Base-by-base conservation (phyloP, 2,113 vertebrate genomes). In the Myiopsitta monachus region DNA sequence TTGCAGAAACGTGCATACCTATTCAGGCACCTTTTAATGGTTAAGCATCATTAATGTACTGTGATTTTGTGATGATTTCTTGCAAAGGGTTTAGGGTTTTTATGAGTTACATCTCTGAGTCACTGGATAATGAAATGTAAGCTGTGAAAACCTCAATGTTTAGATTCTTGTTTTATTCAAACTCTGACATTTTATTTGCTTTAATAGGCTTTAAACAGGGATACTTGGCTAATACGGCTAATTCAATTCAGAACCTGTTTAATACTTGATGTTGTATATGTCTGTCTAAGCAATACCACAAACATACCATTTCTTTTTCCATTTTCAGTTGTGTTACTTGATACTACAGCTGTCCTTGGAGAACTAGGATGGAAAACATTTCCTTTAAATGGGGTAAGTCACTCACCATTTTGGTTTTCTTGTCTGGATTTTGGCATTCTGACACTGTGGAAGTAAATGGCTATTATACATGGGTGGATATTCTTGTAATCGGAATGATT, bases 351-450 rank as follows among this genome's bases (percentile, higher is more conserved):
- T 92, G 98, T 98, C 76, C 97, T 99, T 1, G 99, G 99, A 96
- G 99, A 99, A 85, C 98, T 99, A 19, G 99, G 99, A 98, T 99
- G 99, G 99, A 99, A 99, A 98, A 99, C 99, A 8, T 99, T 99
- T 97, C 99, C 99, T 55, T 96, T 99, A 97, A 99, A 99, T 92
- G 99, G 99, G 98, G 99, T 99, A 98, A 99, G 99, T 98, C 79
- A 73, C 49, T 69, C 36, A 18, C 28, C 4, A 11, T 92, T 94
- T 90, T 46, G 38, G 2, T 18, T 38, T 87, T 70, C 39, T 62
- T 91, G 3, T 83, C 30, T 68, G 62, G 64, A 23, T 66, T 96
- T 90, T 81, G 90, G 21, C n/a, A 61, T 83, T 93, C 41, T 77
- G 41, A 7, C 6, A 9, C 31, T 76, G 27, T 62, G 62, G 28